These are phyloP conservation scores for Helobdella robusta DNA, from an alignment of 2,888 invertebrate genomes.

Conservation along the genomic window DNA sequence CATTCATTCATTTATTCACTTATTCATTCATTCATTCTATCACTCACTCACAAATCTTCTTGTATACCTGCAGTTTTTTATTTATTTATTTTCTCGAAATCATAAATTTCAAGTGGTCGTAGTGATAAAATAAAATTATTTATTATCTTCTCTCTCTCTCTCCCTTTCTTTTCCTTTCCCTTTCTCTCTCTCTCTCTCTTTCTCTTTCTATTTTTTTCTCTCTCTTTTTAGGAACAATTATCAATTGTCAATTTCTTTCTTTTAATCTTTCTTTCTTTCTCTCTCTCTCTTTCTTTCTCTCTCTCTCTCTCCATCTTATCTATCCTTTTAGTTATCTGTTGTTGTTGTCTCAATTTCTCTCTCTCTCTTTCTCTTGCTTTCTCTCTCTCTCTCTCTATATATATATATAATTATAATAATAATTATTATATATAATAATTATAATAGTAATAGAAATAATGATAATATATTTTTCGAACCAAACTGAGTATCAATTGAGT, in stretches of 20 bases:
- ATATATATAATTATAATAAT: no score
- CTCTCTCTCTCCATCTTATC: not conserved
- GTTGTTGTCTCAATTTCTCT: not conserved
- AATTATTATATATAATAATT: no score
- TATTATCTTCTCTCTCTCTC: not conserved
- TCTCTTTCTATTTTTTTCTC: not conserved
- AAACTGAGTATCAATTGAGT: no score
- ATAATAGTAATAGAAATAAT: no score
- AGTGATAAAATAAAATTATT: no score
- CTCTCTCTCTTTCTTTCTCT: not conserved
- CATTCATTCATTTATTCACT: no score
- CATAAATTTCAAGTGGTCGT: no score
- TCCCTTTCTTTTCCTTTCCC: not conserved
- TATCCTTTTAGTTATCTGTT: not conserved
- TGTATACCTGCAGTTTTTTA: no score
- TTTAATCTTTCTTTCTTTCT: not conserved
- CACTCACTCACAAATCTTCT: no score
- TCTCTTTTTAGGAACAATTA: not conserved
- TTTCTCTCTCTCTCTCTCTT: slow-evolving; percentile 3
- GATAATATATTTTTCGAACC: no score
- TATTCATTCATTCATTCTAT: no score
- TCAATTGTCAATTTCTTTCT: not conserved
- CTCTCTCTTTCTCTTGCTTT: not conserved
- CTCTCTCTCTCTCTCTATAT: not conserved
- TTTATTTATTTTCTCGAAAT: no score